Conservation (phyloP, 2,797 vertebrate species). For the Tenualosa ilisha region DNA sequence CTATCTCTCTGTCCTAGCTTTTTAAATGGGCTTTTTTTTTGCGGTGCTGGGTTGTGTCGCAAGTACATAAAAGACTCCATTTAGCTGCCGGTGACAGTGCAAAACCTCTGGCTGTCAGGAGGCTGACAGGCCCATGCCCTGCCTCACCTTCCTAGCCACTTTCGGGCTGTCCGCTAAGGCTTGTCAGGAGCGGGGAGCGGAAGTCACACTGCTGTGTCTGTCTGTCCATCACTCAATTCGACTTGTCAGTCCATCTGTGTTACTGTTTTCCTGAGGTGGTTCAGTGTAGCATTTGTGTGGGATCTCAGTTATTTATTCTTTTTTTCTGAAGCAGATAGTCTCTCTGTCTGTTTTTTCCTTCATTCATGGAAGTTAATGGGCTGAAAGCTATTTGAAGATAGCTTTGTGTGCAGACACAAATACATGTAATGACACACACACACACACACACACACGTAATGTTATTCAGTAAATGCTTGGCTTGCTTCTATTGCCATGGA, state of each 20-base stretch:
- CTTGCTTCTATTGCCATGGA: constrained; percentile 28
- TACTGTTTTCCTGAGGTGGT: not conserved
- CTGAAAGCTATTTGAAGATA: not conserved
- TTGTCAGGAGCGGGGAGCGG: not conserved
- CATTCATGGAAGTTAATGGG: not conserved
- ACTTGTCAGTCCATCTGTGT: not conserved
- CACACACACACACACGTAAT: not conserved
- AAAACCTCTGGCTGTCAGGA: constrained; percentile 35
- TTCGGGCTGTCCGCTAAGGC: not conserved
- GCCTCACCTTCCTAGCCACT: not conserved
- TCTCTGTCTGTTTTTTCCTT: not conserved
- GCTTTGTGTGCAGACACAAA: not conserved
- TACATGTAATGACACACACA: not conserved
- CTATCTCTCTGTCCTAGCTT: constrained; percentile 55
- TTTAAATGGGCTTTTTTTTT: constrained; percentile 50
- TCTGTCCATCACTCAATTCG: not conserved
- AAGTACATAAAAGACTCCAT: constrained; percentile 56
- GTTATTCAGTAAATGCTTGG: constrained; percentile 23
- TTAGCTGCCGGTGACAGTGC: constrained; percentile 56
- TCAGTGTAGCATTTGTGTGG: not conserved
- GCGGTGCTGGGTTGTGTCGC: constrained; percentile 41
- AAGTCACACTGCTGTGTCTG: not conserved
- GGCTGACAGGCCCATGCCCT: constrained; percentile 25
- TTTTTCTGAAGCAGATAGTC: not conserved
- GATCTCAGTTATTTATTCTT: not conserved